Base-by-base conservation (phyloP, 2,113 vertebrate species). In the Rafetus swinhoei region DNA sequence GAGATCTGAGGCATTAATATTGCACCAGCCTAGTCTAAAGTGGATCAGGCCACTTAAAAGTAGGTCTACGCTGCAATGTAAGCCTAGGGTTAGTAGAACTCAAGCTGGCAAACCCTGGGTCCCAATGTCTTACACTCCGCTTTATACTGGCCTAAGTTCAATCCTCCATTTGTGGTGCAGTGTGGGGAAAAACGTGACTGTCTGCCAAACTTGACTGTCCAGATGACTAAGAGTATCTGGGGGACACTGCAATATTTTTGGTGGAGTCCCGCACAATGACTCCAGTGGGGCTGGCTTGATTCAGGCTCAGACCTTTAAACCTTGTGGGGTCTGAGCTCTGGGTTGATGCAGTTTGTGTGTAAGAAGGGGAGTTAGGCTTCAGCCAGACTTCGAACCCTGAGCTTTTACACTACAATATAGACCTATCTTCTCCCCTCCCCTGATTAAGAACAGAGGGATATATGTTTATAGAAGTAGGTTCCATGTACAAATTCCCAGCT, bases 401-500 rank as follows among this genome's bases (percentile, higher is more conserved):
- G 29, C 14, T 45, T 45, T 65, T 18, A 65, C 6, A 11, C 16
- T 65, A 15, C 7, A 6, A 3, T 65, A 29, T 65, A 62, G 25
- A 62, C 5, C 14, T 6, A 25, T 45, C 45, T 45, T 45, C 45
- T 45, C 12, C 14, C 60, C 27, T 15, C 5, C 29, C 13, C 29
- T 32, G 6, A 65, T 65, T 32, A 65, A 65, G 92, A 82, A n/a
- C 79, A 56, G 29, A 54, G 56, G 81, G 84, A 59, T 25, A 56
- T 86, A 55, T 52, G 27, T 76, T 87, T 62, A 24, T 55, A 72
- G 52, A 69, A 84, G 55, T 81, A 89, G 87, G 76, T 12, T 29
- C 29, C 80, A 79, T 32, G 65, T 62, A 25, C 57, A 9, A 1
- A 93, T 81, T 11, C 57, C 39, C 54, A n/a, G 27, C 93, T 84